These are phyloP conservation scores for Amblyopsis rosae DNA, from an alignment of 2,113 vertebrate genomes.

Conservation along the genomic window DNA sequence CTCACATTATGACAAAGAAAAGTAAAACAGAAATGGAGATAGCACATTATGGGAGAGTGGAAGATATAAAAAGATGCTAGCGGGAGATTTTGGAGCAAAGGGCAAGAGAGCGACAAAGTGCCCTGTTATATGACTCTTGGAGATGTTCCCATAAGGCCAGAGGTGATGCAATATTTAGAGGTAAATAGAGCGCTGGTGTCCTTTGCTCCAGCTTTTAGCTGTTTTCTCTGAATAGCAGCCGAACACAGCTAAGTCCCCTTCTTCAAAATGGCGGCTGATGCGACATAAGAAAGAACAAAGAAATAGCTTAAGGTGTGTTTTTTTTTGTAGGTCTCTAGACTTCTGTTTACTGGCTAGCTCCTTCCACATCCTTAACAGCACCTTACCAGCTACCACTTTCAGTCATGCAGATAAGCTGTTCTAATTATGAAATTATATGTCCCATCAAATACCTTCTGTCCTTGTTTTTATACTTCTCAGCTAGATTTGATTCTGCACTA, in stretches of 20 bases:
- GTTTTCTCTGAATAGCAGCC: constrained; percentile 70
- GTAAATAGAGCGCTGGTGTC: constrained; percentile 63
- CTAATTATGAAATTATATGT: background rate
- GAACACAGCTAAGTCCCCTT: constrained; percentile 54
- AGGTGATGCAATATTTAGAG: constrained; percentile 72
- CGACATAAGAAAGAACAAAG: constrained; percentile 39
- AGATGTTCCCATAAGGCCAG: constrained; percentile 46
- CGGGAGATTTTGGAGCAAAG: constrained; percentile 12
- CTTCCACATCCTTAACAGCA: constrained; percentile 11
- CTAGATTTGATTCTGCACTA: background rate
- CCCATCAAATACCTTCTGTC: no score
- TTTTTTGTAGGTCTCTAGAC: constrained; percentile 14
- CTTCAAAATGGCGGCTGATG: constrained; percentile 41
- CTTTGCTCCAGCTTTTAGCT: constrained; percentile 67
- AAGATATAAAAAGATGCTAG: constrained; percentile 14
- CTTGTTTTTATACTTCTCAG: background rate
- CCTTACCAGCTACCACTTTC: no score
- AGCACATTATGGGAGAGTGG: background rate
- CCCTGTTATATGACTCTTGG: constrained; percentile 37
- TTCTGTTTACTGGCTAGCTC: background rate
- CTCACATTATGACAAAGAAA: background rate
- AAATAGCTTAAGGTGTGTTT: constrained; percentile 13
- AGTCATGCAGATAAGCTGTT: background rate
- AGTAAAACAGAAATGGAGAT: background rate
- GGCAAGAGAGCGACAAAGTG: constrained; percentile 55